Evolutionary conservation across 2,888 invertebrate genomes (phyloP), one percentile per base, ranked within the genome.

Genomic region (Galeruca laticollis): DNA sequence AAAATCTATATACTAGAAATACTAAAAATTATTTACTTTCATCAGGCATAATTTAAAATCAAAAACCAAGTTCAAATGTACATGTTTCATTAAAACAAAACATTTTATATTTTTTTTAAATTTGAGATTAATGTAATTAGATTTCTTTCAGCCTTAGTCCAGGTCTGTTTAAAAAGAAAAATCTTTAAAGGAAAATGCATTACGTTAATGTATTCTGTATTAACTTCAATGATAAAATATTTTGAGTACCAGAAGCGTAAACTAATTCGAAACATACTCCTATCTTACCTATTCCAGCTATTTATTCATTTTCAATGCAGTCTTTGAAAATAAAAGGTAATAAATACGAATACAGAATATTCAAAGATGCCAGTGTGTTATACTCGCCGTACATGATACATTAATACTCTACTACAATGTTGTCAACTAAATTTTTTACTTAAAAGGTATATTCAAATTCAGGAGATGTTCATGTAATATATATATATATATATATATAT

Each of bases 181-280:
- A 64, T 64, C 60, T 69, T 60, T 64, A 52, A 15, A 52, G 66
- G 66, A 63, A 70, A 70, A 73, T 69, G 63, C 66, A 73, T 73
- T 69, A 69, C 33, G 67, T 63, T 73, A 71, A 73, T 73, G 73
- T 63, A 68, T 73, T 70, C 66, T 62, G 54, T 70, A 68, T 68
- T 66, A 68, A 2, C 63, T 49, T 37, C 51, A 60, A 63, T 68
- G 67, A 70, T 70, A 68, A 63, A 70, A 52, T 56, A 56, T 65
- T 61, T 59, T 40, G 35, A 61, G 52, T 67, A 52, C 61, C 40
- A 60, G 18, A 63, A 57, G 51, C 62, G 59, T 33, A 67, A 70
- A 68, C 33, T 33, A 8, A 57, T 57, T 57, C 35, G n/a, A 49
- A 52, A 18, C 56, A 18, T 33, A 57, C 35, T 26, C 33, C 18